phyloP scores from a whole-genome alignment of 1,140 invertebrate genomes.

The Heliconius melpomene region DNA sequence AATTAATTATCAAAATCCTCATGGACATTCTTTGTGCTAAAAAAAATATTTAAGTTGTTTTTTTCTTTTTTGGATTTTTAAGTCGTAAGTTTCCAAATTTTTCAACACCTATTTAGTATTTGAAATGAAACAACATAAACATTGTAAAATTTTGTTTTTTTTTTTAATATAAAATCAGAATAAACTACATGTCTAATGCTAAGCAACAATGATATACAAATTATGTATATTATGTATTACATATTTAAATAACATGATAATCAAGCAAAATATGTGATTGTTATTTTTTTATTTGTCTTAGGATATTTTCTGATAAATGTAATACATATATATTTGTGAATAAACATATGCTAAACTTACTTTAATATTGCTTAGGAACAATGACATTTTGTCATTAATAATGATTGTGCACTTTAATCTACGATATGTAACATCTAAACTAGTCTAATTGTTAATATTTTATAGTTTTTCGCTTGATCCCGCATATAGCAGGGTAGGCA shows the following conservation, averaged over 20 bases:
- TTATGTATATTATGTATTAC: too few species aligned
- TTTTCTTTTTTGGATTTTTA: too few species aligned
- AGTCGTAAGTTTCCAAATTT: too few species aligned
- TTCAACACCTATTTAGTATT: neutral
- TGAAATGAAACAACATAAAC: slow-evolving; percentile 1
- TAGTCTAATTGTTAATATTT: neutral
- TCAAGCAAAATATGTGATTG: neutral
- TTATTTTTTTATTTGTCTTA: neutral
- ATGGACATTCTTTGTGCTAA: too few species aligned
- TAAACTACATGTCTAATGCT: neutral
- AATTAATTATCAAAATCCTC: too few species aligned
- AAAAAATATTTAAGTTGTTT: too few species aligned
- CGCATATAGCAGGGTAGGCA: too few species aligned
- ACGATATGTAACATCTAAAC: slow-evolving; percentile 2
- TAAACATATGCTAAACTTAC: neutral
- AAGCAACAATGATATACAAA: slow-evolving; percentile 4
- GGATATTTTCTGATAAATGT: neutral
- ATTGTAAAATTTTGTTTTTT: slow-evolving; percentile 8
- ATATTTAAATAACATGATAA: neutral
- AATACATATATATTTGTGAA: neutral
- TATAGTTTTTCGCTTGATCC: too few species aligned
- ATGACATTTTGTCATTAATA: neutral
- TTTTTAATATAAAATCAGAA: neutral
- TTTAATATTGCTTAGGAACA: slow-evolving; percentile 9
- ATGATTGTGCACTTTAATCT: neutral